A percentile compares a stretch with the other conserved stretches of the same genome.
Conservation (phyloP, 1,140 invertebrate genomes). For the Drosophila nigrodunni region DNA sequence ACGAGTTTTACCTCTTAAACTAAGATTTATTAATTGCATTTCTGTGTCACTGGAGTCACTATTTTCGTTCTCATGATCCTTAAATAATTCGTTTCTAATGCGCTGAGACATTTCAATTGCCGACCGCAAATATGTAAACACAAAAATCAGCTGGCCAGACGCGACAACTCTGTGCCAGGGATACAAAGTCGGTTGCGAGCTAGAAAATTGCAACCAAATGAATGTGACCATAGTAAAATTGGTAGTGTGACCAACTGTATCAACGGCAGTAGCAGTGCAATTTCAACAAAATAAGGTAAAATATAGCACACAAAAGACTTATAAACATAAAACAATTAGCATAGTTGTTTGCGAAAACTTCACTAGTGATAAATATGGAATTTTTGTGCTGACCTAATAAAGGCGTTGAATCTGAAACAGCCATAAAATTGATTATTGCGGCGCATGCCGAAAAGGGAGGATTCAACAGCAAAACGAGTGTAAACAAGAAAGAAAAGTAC, state of each 20-base stretch:
- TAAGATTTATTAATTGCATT: slow-evolving; percentile 39
- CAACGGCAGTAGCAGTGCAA: slow-evolving; percentile 58
- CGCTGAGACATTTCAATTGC: slow-evolving; percentile 44
- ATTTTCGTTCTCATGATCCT: slow-evolving; percentile 2
- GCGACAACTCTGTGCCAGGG: slow-evolving; percentile 21
- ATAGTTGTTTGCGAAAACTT: slow-evolving; percentile 20
- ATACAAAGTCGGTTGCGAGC: slow-evolving; percentile 24
- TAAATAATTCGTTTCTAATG: background rate
- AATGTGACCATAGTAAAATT: slow-evolving; percentile 1
- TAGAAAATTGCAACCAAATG: background rate
- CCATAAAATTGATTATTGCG: slow-evolving; percentile 73
- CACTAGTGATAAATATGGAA: slow-evolving; percentile 15
- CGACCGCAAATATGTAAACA: slow-evolving; percentile 25
- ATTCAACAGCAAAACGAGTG: slow-evolving; percentile 59
- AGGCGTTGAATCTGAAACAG: slow-evolving; percentile 5
- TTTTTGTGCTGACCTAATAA: background rate
- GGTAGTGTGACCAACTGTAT: slow-evolving; percentile 52
- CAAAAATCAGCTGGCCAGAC: slow-evolving; percentile 13
- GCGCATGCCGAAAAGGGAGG: slow-evolving; percentile 80
- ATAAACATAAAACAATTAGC: slow-evolving; percentile 66
- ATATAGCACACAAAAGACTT: slow-evolving; percentile 51
- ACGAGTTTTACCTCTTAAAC: slow-evolving; percentile 43
- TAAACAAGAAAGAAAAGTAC: slow-evolving; percentile 37
- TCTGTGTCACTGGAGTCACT: slow-evolving; percentile 48
- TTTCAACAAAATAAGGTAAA: slow-evolving; percentile 83